Conservation (phyloP, 2,797 vertebrate genomes). For the Brachyalestes nurse region DNA sequence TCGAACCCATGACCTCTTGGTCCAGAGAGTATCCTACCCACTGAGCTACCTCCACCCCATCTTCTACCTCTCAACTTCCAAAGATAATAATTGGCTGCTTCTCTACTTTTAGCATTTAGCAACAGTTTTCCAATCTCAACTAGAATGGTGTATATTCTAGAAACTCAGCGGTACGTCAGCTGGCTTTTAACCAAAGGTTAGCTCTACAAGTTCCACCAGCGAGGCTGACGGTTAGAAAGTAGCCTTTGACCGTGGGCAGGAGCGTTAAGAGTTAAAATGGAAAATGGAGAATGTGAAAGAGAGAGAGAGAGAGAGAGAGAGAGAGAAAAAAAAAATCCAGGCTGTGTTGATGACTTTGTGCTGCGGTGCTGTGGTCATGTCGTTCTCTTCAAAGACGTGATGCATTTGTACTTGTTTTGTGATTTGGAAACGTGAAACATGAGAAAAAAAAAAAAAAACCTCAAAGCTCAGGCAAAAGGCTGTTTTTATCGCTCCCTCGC, state of each 20-base stretch:
- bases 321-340: background rate
- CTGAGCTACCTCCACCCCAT: too few species aligned
- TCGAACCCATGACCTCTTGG: too few species aligned
- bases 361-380: conserved; percentile 39
- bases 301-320: background rate
- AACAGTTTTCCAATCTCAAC: background rate
- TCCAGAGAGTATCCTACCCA: too few species aligned
- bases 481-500: conserved; percentile 67
- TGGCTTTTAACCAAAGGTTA: background rate
- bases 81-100: background rate
- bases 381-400: conserved; percentile 40
- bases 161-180: background rate
- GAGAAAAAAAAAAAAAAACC: conserved; percentile 35
- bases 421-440: conserved; percentile 68
- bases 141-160: background rate
- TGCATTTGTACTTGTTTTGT: conserved; percentile 38
- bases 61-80: too few species aligned
- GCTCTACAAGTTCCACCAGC: background rate
- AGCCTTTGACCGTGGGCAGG: background rate
- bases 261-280: background rate
- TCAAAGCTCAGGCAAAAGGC: conserved; percentile 49
- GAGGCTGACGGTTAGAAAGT: background rate
- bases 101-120: background rate
- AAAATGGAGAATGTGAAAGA: background rate
- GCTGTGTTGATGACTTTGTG: conserved; percentile 43